phyloP scores from a whole-genome alignment of 2,888 invertebrate genomes.

The Oithona nana region DNA sequence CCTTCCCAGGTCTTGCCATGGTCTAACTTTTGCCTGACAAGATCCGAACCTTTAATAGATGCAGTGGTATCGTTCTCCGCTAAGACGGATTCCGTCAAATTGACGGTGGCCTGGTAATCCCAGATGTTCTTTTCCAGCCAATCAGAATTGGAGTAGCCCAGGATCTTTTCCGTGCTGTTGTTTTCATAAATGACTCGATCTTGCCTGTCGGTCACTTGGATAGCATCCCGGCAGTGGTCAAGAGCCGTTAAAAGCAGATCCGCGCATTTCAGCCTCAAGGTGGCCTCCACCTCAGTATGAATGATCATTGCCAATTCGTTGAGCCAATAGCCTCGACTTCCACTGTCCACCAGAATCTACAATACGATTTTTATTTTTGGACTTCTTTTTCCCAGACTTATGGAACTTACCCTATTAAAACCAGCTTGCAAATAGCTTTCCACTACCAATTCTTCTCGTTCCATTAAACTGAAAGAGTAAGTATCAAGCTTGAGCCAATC shows the following conservation, averaged over 20 bases:
- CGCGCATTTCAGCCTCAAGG: slow-evolving; percentile 54
- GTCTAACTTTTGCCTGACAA: slow-evolving; percentile 41
- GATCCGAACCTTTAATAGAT: slow-evolving; percentile 24
- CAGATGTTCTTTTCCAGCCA: background rate
- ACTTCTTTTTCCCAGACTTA: background rate
- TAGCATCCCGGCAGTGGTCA: slow-evolving; percentile 63
- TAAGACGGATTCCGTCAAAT: background rate
- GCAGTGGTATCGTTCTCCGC: background rate
- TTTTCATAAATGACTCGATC: slow-evolving; percentile 39
- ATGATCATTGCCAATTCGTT: slow-evolving; percentile 58
- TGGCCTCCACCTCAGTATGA: slow-evolving; percentile 50
- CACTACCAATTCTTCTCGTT: slow-evolving; percentile 47
- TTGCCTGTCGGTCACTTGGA: slow-evolving; percentile 67
- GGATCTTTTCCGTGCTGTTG: background rate
- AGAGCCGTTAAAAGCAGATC: slow-evolving; percentile 65
- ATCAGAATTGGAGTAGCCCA: background rate
- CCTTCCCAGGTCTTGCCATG: slow-evolving; percentile 58
- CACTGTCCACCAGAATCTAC: slow-evolving; percentile 36
- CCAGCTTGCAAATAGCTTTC: slow-evolving; percentile 60
- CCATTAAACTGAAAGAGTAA: background rate
- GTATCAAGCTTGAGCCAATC: background rate
- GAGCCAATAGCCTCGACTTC: slow-evolving; percentile 34
- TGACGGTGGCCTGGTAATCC: background rate
- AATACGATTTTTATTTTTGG: slow-evolving; percentile 19
- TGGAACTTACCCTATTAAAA: slow-evolving; percentile 56